Evolutionary conservation across 2,888 invertebrate species (phyloP).

Genomic region (Subacronicta megacephala): DNA sequence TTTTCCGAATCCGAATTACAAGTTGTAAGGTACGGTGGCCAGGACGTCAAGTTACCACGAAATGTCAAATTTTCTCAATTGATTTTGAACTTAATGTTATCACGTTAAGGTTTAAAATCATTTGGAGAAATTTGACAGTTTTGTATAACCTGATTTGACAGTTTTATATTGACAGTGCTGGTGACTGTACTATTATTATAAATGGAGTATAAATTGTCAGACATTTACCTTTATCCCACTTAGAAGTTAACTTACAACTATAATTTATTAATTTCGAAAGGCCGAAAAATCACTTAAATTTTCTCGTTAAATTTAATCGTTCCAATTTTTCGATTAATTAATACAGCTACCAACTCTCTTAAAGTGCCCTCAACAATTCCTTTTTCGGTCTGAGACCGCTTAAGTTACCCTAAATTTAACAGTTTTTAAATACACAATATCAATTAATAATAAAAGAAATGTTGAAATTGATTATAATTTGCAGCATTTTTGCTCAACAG

Average conservation of each 20-base stretch:
- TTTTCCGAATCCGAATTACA: no score
- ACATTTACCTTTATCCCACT: slow-evolving; percentile 17
- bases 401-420: slow-evolving; percentile 18
- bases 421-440: slow-evolving; percentile 8
- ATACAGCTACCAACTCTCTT: slow-evolving; percentile 38
- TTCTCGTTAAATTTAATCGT: slow-evolving; percentile 61
- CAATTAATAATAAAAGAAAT: slow-evolving; percentile 21
- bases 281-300: slow-evolving; percentile 66
- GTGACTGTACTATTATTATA: no score
- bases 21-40: no score
- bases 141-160: no score
- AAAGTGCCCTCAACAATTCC: slow-evolving; percentile 34
- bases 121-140: no score
- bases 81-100: no score
- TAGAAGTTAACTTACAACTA: slow-evolving; percentile 39
- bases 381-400: slow-evolving; percentile 39
- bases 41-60: no score
- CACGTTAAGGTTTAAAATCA: no score
- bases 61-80: no score
- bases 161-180: no score
- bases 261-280: slow-evolving; percentile 60
- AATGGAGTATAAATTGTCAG: slow-evolving; percentile 24
- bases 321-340: slow-evolving; percentile 62
- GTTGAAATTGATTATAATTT: not conserved
- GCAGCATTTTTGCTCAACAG: slow-evolving; percentile 15